Conservation (phyloP, 2,113 vertebrate species). For the Dascyllus trimaculatus region DNA sequence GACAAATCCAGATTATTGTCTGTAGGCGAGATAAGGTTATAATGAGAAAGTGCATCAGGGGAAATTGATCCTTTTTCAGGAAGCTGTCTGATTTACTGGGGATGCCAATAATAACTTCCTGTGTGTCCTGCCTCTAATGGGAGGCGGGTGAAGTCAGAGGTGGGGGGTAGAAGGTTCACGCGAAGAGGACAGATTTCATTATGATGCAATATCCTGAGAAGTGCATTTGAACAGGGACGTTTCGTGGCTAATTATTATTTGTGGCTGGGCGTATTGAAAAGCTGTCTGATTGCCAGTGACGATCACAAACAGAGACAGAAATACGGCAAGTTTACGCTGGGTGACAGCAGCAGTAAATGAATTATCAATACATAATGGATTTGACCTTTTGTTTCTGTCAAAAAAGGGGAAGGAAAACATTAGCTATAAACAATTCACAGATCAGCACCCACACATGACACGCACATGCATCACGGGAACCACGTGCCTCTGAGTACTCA, state of each 20-base stretch:
- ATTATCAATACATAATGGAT: conserved; percentile 55
- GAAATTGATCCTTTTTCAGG: conserved; percentile 83
- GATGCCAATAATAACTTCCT: conserved; percentile 83
- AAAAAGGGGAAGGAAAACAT: conserved; percentile 34
- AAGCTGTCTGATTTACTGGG: conserved; percentile 81
- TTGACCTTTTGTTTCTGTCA: conserved; percentile 59
- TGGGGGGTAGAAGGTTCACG: conserved; percentile 45
- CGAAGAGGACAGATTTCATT: conserved; percentile 72
- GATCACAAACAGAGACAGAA: conserved; percentile 43
- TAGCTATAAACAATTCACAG: conserved; percentile 31
- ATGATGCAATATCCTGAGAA: conserved; percentile 72
- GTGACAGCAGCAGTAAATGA: conserved; percentile 48
- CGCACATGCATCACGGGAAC: conserved; percentile 34
- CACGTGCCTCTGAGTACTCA: conserved; percentile 5
- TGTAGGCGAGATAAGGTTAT: conserved; percentile 82
- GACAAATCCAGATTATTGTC: conserved; percentile 86
- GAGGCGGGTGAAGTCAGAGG: conserved; percentile 55
- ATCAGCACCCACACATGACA: conserved; percentile 25
- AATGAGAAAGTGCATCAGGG: conserved; percentile 83
- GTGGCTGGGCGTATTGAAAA: conserved; percentile 48
- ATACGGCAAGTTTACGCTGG: conserved; percentile 8
- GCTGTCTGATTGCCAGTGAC: conserved; percentile 42
- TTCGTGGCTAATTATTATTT: conserved; percentile 63
- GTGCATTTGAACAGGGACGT: conserved; percentile 36
- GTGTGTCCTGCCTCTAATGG: conserved; percentile 75